A percentile compares a stretch with the other conserved stretches of the same genome.
These are phyloP conservation scores for Struthidea cinerea DNA, from an alignment of 2,113 vertebrate species.

Conservation along the genomic window DNA sequence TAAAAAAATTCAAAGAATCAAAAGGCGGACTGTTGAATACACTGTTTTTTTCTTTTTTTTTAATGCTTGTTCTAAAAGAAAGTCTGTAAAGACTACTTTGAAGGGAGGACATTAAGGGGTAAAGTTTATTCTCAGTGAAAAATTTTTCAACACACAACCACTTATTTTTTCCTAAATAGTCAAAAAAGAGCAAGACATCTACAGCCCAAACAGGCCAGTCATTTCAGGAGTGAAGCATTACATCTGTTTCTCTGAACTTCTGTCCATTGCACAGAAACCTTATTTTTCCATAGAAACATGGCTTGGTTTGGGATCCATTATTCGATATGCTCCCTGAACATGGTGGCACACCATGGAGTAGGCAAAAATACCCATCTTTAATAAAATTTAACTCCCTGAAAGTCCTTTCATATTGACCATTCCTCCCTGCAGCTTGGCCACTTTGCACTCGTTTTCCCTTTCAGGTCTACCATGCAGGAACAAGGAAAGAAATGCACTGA, in stretches of 20 bases:
- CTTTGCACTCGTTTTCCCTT: background rate
- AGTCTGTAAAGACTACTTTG: background rate
- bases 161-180: background rate
- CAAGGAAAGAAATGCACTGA: background rate
- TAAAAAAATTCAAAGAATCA: background rate
- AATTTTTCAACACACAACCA: background rate
- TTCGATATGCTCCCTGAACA: background rate
- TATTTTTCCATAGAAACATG: background rate
- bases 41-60: rapidly evolving
- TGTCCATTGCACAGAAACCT: background rate
- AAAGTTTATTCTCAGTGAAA: background rate
- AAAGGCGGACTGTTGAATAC: background rate
- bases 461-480: background rate
- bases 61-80: background rate
- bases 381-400: background rate
- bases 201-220: background rate
- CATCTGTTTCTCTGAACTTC: background rate
- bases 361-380: background rate
- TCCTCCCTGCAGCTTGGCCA: background rate
- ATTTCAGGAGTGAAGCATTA: background rate
- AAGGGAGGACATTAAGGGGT: background rate
- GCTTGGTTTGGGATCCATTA: background rate
- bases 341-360: background rate
- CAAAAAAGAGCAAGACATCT: background rate
- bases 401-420: background rate